Evolutionary conservation across 2,888 invertebrate genomes (phyloP).

Genomic region (Lamellibrachia satsuma): DNA sequence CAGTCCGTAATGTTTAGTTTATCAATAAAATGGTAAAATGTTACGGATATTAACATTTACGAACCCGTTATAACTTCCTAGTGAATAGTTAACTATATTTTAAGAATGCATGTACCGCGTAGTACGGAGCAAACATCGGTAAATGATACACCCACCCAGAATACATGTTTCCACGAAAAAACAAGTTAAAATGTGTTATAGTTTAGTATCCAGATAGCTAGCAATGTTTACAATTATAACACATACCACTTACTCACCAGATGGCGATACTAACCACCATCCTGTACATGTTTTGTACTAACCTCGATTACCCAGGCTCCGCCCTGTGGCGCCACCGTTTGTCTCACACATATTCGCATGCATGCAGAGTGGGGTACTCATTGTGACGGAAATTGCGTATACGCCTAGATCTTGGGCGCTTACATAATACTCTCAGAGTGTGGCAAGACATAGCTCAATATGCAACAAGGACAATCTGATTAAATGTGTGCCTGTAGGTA

Average conservation of each 20-base stretch:
- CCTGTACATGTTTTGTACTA: not conserved
- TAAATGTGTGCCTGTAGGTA: no score
- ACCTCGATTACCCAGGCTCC: not conserved
- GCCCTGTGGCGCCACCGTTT: not conserved
- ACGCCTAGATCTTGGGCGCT: no score
- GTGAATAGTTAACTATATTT: not conserved
- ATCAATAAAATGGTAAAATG: not conserved
- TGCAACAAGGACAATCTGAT: no score
- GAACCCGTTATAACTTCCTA: not conserved
- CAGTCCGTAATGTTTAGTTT: constrained; percentile 3
- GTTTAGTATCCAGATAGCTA: not conserved
- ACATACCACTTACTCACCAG: not conserved
- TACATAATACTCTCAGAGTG: no score
- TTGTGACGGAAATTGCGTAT: no score
- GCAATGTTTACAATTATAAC: not conserved
- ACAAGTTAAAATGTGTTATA: not conserved
- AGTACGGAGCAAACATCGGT: not conserved
- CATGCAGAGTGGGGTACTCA: no score
- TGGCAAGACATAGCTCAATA: no score
- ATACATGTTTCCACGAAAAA: not conserved
- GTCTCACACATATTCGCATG: no score
- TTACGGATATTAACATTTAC: not conserved
- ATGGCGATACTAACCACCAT: not conserved
- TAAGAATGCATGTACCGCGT: not conserved
- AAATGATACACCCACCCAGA: not conserved